These are phyloP conservation scores for Ornithorhynchus anatinus DNA, from an alignment of 2,113 vertebrate species.

Conservation along the genomic window DNA sequence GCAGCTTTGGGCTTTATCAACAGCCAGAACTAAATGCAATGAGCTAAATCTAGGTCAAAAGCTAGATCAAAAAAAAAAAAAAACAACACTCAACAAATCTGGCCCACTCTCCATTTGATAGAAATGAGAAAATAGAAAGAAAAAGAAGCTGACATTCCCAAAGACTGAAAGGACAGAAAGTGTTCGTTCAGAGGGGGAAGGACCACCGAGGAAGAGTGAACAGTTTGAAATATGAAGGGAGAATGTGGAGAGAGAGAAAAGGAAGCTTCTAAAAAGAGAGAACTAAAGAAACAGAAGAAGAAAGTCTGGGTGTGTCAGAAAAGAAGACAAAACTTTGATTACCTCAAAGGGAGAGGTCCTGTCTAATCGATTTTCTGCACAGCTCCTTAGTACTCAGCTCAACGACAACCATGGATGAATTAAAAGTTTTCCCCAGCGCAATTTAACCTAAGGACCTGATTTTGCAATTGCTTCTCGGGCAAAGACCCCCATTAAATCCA, in stretches of 20 bases:
- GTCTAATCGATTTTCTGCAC: neutral
- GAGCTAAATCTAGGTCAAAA: neutral
- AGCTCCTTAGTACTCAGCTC: neutral
- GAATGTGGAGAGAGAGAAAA: neutral
- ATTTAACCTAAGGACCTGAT: neutral
- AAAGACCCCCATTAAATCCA: neutral
- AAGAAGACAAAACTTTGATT: neutral
- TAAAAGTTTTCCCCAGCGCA: neutral
- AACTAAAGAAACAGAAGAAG: neutral
- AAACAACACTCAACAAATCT: too few species aligned
- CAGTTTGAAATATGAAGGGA: neutral
- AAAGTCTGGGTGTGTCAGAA: neutral
- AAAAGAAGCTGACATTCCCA: too few species aligned
- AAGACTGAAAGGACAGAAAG: too few species aligned
- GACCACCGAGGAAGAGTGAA: neutral
- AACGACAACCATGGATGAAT: neutral
- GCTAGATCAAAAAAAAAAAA: conserved; percentile 16
- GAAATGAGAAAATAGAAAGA: too few species aligned
- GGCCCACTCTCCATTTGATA: too few species aligned
- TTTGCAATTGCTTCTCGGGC: neutral
- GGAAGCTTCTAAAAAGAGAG: neutral
- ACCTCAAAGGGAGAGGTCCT: neutral
- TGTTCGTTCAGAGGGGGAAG: too few species aligned
- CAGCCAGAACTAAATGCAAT: neutral
- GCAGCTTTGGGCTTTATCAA: neutral